Evolutionary conservation across 2,797 vertebrate species (phyloP), one percentile per base, ranked within the genome.

Genomic region (Oreortyx pictus): DNA sequence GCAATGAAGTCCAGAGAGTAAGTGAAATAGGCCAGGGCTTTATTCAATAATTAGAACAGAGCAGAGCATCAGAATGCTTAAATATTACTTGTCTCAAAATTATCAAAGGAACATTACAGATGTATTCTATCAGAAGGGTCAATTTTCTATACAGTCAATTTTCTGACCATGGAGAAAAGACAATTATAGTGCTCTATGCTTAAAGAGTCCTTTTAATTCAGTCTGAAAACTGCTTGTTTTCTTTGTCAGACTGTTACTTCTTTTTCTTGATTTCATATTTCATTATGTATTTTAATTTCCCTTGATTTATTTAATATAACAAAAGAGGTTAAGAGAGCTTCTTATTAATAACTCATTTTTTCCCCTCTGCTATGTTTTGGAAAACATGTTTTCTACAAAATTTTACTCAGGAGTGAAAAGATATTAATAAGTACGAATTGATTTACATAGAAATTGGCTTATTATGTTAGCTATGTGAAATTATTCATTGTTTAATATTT

Each of bases 361-460:
- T 4, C 10, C 39, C 50, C n/a, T 86, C 54, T 78, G 25, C 8
- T 23, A 25, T 81, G 46, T 81, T 91, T 86, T 54, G 22, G 61
- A 79, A 87, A 89, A 93, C 77, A 52, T 71, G 18, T 80, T 93
- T 95, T 86, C 46, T 64, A 20, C 18, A 75, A 72, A 91, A 91
- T 18, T 88, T 20, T 91, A 71, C 86, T 90, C 83, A 68, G 49
- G 88, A 93, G 49, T 90, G 78, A 92, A 95, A 61, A 94, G 61
- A 86, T 89, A 96, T 94, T 95, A 95, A 91, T 94, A 90, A 87
- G 96, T 95, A 96, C 91, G 85, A 95, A 83, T 82, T 92, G 59
- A 94, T 96, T 97, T 97, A 87, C 92, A 95, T 96, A 93, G 90
- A 95, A 96, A 95, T 89, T 85, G 50, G 37, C 29, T 95, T 61